Evolutionary conservation across 1,140 invertebrate genomes (phyloP).

Genomic region (Nasonia vitripennis): DNA sequence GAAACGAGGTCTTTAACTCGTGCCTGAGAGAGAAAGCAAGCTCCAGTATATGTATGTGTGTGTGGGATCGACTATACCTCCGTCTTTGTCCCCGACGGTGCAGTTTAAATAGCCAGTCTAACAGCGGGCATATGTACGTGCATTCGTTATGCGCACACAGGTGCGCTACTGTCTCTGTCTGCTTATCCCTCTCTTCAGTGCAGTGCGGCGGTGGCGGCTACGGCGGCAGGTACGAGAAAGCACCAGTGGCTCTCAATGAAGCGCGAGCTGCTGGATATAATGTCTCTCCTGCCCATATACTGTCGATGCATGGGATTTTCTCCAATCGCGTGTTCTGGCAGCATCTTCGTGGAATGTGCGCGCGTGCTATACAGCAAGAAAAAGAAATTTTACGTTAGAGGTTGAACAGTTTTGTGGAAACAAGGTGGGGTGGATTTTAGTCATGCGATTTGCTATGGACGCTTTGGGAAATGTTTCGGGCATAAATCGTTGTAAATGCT

Average conservation of each 20-base stretch:
- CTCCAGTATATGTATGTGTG: not conserved
- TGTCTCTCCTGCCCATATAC: not conserved
- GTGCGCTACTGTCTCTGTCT: slow-evolving; percentile 31
- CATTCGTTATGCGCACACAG: slow-evolving; percentile 28
- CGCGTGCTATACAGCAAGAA: not conserved
- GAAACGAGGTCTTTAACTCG: not conserved
- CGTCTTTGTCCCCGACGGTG: not conserved
- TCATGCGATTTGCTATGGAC: not conserved
- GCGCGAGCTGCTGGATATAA: not conserved
- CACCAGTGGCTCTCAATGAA: slow-evolving; percentile 61
- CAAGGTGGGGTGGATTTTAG: not conserved
- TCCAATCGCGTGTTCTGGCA: not conserved
- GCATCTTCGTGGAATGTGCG: not conserved
- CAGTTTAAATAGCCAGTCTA: not conserved
- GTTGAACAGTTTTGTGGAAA: not conserved
- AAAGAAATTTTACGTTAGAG: not conserved
- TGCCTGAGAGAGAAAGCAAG: not conserved
- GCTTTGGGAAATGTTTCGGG: too few relatives aligned
- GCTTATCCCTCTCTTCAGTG: slow-evolving; percentile 16
- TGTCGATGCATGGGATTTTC: slow-evolving; percentile 20
- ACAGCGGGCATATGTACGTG: slow-evolving; percentile 14
- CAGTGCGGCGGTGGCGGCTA: slow-evolving; percentile 41
- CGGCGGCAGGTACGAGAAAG: slow-evolving; percentile 63
- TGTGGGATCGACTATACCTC: not conserved
- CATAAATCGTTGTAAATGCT: not conserved